A percentile compares a stretch with the other conserved stretches of the same genome.
Evolutionary conservation across 1,140 invertebrate genomes (phyloP).

Genomic region (Brachionus calyciflorus): DNA sequence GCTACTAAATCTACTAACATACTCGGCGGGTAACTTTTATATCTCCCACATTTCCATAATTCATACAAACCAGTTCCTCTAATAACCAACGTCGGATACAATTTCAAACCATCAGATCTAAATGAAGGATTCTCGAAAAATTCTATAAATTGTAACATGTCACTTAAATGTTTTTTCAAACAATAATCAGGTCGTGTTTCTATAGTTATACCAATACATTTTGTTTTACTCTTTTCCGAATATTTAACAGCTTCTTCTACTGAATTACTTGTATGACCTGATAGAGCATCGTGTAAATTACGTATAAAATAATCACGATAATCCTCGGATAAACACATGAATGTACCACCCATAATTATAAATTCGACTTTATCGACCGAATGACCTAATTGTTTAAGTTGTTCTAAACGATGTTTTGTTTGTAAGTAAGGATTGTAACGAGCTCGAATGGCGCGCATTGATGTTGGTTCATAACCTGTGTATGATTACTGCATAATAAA

Average conservation of each 20-base stretch:
- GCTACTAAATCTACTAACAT: conserved; percentile 90
- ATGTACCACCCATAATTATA: conserved; percentile 99
- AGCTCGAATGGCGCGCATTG: conserved; percentile 96
- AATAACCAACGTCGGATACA: conserved; percentile 98
- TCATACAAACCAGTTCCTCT: conserved; percentile 84
- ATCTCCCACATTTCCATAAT: conserved; percentile 94
- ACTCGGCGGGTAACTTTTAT: conserved; percentile 90
- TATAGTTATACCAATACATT: conserved; percentile 99
- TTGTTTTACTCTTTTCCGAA: conserved; percentile 86
- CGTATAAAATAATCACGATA: conserved; percentile 97
- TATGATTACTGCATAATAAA: conserved; percentile 98
- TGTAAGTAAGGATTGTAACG: conserved; percentile 94
- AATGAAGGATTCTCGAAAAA: conserved; percentile 98
- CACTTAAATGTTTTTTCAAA: conserved; percentile 86
- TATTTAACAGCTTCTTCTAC: conserved; percentile 92
- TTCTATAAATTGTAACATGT: conserved; percentile 96
- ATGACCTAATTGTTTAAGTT: conserved; percentile 92
- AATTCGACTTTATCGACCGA: conserved; percentile 99
- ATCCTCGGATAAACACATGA: conserved; percentile 94
- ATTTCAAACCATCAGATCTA: conserved; percentile 93
- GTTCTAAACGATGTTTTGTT: conserved; percentile 87
- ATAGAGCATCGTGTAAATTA: conserved; percentile 95
- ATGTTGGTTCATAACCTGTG: conserved; percentile 99
- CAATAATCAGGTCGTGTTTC: conserved; percentile 99
- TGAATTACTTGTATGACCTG: conserved; percentile 82